A percentile compares a stretch with the other conserved stretches of the same genome.
These are phyloP conservation scores for Drosophila recens DNA, from an alignment of 2,888 invertebrate genomes.

Conservation along the genomic window DNA sequence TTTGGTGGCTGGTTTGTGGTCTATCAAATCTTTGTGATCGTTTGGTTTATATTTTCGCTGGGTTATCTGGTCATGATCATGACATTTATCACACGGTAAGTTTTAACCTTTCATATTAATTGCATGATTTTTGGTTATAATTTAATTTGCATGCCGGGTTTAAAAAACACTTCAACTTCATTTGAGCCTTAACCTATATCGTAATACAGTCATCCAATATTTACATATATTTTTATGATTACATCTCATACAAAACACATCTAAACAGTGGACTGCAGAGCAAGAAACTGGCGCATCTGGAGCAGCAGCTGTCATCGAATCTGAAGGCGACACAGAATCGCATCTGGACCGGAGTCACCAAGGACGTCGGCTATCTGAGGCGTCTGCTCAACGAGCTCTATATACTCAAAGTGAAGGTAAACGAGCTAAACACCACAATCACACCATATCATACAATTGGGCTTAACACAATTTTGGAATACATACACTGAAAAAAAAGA, in stretches of 20 bases:
- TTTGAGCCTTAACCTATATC: conserved; percentile 12
- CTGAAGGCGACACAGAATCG: conserved; percentile 92
- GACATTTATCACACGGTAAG: conserved; percentile 90
- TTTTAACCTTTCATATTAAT: conserved; percentile 17
- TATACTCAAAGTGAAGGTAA: conserved; percentile 92
- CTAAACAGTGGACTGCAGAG: conserved; percentile 86
- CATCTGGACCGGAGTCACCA: conserved; percentile 91
- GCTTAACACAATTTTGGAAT: conserved; percentile 8
- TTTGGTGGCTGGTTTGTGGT: conserved; percentile 88
- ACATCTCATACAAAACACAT: conserved; percentile 11
- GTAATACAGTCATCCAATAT: conserved; percentile 9
- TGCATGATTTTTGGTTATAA: conserved; percentile 42
- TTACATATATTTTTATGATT: conserved; percentile 15
- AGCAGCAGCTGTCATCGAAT: conserved; percentile 91
- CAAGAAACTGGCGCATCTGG: conserved; percentile 90
- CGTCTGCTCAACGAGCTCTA: conserved; percentile 93
- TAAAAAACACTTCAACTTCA: conserved; percentile 3
- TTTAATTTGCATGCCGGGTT: conserved; percentile 44
- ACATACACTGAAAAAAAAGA: too few species aligned
- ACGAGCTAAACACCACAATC: conserved; percentile 19
- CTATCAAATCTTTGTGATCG: conserved; percentile 92
- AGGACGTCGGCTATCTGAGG: conserved; percentile 90
- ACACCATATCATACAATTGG: conserved; percentile 20
- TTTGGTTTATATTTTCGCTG: conserved; percentile 96
- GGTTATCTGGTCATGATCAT: conserved; percentile 96